These are phyloP conservation scores for Pheosia tremula DNA, from an alignment of 2,888 invertebrate genomes.

Conservation along the genomic window DNA sequence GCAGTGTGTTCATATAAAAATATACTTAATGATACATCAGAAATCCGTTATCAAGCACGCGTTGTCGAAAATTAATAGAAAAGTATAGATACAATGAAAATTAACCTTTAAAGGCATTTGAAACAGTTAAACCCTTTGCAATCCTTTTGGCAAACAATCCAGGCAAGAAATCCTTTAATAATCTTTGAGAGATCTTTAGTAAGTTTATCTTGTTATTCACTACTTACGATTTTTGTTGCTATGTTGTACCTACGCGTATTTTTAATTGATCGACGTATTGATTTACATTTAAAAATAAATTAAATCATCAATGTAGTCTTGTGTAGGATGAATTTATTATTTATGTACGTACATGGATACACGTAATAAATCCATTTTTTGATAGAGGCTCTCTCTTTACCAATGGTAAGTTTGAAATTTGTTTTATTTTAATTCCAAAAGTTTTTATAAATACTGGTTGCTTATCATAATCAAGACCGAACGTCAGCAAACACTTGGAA, in stretches of 20 bases:
- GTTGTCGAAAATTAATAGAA: slow-evolving; percentile 1
- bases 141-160: slow-evolving; percentile 10
- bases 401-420: too few relatives aligned
- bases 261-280: too few relatives aligned
- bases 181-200: slow-evolving; percentile 11
- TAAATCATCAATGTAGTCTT: too few relatives aligned
- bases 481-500: too few relatives aligned
- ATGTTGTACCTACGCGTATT: not conserved
- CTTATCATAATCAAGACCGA: too few relatives aligned
- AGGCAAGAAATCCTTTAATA: not conserved
- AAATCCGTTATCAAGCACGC: slow-evolving; percentile 1
- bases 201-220: slow-evolving; percentile 12
- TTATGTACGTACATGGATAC: too few relatives aligned
- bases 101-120: not conserved
- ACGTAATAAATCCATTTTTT: too few relatives aligned
- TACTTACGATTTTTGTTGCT: not conserved
- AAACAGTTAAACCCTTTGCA: slow-evolving; percentile 11
- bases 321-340: too few relatives aligned
- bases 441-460: too few relatives aligned
- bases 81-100: slow-evolving; percentile 4
- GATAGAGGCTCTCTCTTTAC: too few relatives aligned
- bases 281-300: too few relatives aligned
- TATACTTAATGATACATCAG: slow-evolving; percentile 14
- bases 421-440: too few relatives aligned
- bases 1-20: slow-evolving; percentile 50